Evolutionary conservation across 2,113 vertebrate genomes (phyloP), one percentile per base, ranked within the genome.

Genomic region (Seriola dumerili): DNA sequence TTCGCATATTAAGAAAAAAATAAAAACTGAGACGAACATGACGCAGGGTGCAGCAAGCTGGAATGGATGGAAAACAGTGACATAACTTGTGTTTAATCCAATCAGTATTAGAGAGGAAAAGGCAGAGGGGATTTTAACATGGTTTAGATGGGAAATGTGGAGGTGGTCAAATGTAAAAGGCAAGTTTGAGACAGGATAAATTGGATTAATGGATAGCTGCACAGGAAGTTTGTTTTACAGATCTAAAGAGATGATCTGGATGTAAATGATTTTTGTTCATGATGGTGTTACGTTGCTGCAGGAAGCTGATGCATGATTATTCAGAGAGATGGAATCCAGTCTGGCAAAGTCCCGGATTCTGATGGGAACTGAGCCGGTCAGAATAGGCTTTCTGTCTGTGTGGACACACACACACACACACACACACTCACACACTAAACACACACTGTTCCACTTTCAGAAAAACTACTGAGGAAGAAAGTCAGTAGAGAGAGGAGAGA

Each of bases 321-420:
- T 93, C 91, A 92, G 82, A 78, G 83, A 13, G 40, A 70, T 85
- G 90, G 91, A 93, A 93, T 93, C 77, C 46, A 70, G 63, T 85
- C 80, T 93, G 89, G 87, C 74, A 68, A 57, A 54, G 79, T 66
- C 63, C 52, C 21, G 29, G 42, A 55, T 90, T 91, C 80, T 76
- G 76, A 85, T 91, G 89, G 89, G 85, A 90, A 79, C 78, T 80
- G 80, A 81, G 68, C 55, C 3, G 25, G 72, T 84, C 85, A 81
- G 88, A 85, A 89, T 68, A 81, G 81, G 80, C 81, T 89, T 90
- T 85, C 65, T 89, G 76, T 85, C 64, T 85, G 68, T 40, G 65
- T 55, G 17, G 40, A 78, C 34, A 78, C 59, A 81, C 29, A 82
- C 79, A 71, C 72, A 77, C 73, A 2, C 29, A 29, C 29, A 29